Base-by-base conservation (phyloP, 2,113 vertebrate genomes). In the Panurus biarmicus region DNA sequence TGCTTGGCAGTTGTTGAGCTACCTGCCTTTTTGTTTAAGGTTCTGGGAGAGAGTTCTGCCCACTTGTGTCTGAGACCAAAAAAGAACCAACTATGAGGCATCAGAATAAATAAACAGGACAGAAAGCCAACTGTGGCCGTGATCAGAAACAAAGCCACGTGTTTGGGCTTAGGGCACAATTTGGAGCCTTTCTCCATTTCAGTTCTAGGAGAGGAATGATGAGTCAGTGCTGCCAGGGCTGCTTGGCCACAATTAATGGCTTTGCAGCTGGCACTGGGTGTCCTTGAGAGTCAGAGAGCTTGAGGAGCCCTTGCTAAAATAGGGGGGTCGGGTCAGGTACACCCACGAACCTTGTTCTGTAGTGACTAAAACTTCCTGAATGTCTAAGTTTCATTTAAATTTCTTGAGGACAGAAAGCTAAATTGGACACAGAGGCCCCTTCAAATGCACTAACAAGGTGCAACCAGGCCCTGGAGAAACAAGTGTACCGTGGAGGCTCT, bases 371-470 rank as follows among this genome's bases (percentile, higher is more conserved):
- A 45, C 57, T 85, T 87, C 89, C 84, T 61, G 85, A 61, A 47
- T 65, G 84, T 56, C 89, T 91, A 24, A 24, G 17, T 78, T 89
- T 56, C 87, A 81, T 81, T 96, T 81, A 69, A 2, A 93, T 95
- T 93, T 93, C 48, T 85, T 40, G 31, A 91, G 57, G 65, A 89
- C n/a, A 81, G 51, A 89, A 85, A 48, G 48, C 44, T 78, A n/a
- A 91, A 95, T 7, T 93, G 73, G 66, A 51, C 42, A 56, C 77
- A 89, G 81, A 85, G 61, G 36, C 56, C 53, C 21, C 48, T 73
- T 84, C 61, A 7, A 5, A 20, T 38, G 42, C 45, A 50, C 36
- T 22, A n/a, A 45, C 28, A 47, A 57, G 54, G 89, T 60, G 80
- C 80, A 79, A 5, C 18, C 66, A 45, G 78, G n/a, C 31, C 44